Conservation (phyloP, 2,113 vertebrate species). For the Microtus pennsylvanicus region DNA sequence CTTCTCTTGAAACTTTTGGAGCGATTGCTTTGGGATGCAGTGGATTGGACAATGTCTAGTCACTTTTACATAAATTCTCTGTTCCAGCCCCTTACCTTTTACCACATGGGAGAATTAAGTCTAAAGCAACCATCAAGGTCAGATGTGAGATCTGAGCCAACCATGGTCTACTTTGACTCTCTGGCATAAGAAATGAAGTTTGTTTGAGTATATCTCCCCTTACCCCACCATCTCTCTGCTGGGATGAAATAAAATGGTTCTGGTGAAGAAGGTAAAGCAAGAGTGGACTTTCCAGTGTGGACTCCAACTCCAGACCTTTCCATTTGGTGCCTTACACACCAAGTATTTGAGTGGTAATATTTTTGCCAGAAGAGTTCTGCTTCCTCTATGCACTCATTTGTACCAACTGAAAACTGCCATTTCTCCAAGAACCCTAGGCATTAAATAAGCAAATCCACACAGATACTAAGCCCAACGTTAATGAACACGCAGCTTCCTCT, state of each 20-base stretch:
- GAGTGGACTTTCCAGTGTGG: slow-evolving; percentile 46
- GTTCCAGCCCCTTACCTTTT: not conserved
- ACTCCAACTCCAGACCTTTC: slow-evolving; percentile 46
- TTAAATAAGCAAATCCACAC: not conserved
- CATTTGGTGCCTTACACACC: slow-evolving; percentile 36
- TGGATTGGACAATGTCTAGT: slow-evolving; percentile 23
- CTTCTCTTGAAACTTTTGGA: not conserved
- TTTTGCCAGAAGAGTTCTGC: slow-evolving; percentile 55
- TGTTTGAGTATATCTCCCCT: not conserved
- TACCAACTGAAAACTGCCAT: not conserved
- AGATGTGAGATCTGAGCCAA: not conserved
- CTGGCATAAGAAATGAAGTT: not conserved
- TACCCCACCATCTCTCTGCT: not conserved
- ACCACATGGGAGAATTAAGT: not conserved
- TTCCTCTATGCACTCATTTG: not conserved
- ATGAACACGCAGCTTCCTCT: not conserved
- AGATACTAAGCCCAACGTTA: not conserved
- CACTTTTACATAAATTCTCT: slow-evolving; percentile 30
- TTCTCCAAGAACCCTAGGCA: not conserved
- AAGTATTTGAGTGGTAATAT: slow-evolving; percentile 46
- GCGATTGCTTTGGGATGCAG: not conserved
- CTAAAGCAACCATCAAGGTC: not conserved
- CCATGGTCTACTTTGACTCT: not conserved
- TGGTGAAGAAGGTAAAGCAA: slow-evolving; percentile 30
- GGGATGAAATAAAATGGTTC: not conserved